phyloP scores from a whole-genome alignment of 1,140 invertebrate species.

The Eriocheir sinensis region DNA sequence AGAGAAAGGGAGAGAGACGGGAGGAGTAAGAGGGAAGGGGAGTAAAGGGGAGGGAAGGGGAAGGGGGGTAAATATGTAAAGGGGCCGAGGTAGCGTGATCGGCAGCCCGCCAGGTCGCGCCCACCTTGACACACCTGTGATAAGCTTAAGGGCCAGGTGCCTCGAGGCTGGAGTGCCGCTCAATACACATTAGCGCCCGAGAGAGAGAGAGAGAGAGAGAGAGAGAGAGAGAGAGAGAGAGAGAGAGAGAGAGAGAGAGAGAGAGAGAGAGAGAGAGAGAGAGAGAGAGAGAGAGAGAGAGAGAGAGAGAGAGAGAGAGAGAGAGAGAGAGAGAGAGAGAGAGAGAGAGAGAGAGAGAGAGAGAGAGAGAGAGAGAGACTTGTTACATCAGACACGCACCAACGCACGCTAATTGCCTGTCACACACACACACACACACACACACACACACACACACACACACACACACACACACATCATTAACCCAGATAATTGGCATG shows the following conservation, averaged over 20 bases:
- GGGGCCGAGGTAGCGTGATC: background rate
- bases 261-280: slow-evolving; percentile 29
- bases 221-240: no score
- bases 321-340: slow-evolving; percentile 7
- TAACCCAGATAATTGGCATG: no score
- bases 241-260: background rate
- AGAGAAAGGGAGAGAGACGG: background rate
- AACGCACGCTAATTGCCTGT: no score
- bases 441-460: no score
- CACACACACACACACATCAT: no score
- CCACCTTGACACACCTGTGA: background rate
- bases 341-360: background rate
- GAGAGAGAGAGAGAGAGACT: background rate
- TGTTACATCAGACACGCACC: no score
- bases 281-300: slow-evolving; percentile 27
- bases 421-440: no score
- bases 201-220: background rate
- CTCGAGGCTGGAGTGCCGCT: no score
- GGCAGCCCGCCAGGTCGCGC: background rate
- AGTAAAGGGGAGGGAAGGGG: background rate
- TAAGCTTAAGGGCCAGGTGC: background rate
- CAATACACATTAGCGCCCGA: no score
- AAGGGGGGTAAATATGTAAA: background rate
- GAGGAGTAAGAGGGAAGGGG: background rate
- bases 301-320: background rate